phyloP scores from a whole-genome alignment of 2,113 vertebrate species.

The Hemiprocne comata region DNA sequence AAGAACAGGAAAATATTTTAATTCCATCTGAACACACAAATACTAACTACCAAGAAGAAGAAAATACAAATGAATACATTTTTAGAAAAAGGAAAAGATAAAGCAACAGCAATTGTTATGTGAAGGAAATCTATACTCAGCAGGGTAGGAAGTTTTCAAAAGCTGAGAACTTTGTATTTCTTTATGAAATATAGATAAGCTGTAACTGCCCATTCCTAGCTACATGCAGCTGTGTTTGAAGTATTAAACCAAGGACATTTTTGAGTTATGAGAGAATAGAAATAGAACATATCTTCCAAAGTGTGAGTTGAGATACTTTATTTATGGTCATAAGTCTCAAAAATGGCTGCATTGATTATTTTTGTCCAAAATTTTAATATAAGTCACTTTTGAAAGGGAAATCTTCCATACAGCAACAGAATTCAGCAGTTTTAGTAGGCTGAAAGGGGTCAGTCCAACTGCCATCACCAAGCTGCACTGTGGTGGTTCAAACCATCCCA shows the following conservation, averaged over 20 bases:
- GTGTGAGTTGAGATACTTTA: neutral
- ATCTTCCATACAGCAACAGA: neutral
- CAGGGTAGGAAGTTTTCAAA: neutral
- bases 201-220: neutral
- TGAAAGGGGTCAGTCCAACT: fast-evolving
- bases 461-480: neutral
- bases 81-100: neutral
- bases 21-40: neutral
- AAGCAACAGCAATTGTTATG: neutral
- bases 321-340: neutral
- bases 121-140: neutral
- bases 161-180: neutral
- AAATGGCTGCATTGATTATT: neutral
- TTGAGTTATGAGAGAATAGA: neutral
- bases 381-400: neutral
- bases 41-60: neutral
- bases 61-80: neutral
- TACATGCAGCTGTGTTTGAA: neutral
- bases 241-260: constrained; percentile 24
- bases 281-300: neutral
- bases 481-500: neutral
- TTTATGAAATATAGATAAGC: constrained; percentile 19
- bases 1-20: neutral
- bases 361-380: neutral
- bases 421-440: neutral